Base-by-base conservation (phyloP, 2,113 vertebrate species). In the Stercorarius parasiticus region DNA sequence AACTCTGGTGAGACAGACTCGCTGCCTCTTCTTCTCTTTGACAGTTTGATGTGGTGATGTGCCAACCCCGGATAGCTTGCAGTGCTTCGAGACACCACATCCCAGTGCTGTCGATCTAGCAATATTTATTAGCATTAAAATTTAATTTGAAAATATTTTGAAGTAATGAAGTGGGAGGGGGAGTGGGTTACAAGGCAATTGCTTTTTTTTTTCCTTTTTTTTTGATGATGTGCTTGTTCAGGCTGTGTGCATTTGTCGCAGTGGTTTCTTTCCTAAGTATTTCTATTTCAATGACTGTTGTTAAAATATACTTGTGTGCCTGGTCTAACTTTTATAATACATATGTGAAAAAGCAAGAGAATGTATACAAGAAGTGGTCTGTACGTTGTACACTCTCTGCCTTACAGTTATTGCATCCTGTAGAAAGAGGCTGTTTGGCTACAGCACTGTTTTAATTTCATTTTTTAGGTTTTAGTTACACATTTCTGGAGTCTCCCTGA, bases 401-500 rank as follows among this genome's bases (percentile, higher is more conserved):
- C 86, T 97, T 95, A 85, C 77, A 96, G 71, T 97, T 98, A 97
- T 58, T 98, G 95, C 95, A 95, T 97, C 82, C 95, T 84, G 95
- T 90, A 97, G 97, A 98, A 98, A 97, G 97, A 97, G 97, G 95
- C 79, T 96, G 67, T 95, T 97, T 90, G 93, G 80, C 96, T 95
- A 80, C 85, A 95, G 95, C 79, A 86, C 92, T 97, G 96, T 98
- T 98, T 98, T 97, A 98, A 97, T 98, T 98, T 98, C 95, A 97
- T 97, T 98, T 98, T 98, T 98, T 90, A 98, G 98, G 98, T 98
- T 99, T 99, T 95, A 98, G 98, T 99, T 99, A 99, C 99, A 98
- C 97, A 97, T 98, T 97, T 98, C 98, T 99, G 99, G 98, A 98
- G 97, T 88, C 93, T 96, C 95, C 90, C 82, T 95, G 98, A 97